These are phyloP conservation scores for Meandrusa payeni DNA, from an alignment of 2,888 invertebrate species.

Conservation along the genomic window DNA sequence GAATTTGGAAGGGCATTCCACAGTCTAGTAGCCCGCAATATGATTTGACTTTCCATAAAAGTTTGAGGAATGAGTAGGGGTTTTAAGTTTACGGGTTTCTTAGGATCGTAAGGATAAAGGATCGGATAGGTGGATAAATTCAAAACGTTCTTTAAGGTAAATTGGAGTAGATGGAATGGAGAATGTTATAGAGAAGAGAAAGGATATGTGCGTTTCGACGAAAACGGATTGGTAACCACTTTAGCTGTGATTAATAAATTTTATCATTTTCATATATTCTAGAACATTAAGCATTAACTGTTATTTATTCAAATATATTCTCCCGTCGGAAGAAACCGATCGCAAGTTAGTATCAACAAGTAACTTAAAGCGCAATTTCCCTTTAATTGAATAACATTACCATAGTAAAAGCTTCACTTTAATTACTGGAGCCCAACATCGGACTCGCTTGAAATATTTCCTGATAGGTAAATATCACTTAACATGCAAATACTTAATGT, in stretches of 20 bases:
- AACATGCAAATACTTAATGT: conserved; percentile 46
- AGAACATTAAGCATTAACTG: conserved; percentile 15
- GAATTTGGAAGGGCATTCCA: no score
- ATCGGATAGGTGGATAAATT: no score
- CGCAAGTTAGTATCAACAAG: conserved; percentile 53
- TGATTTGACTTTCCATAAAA: no score
- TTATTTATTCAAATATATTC: conserved; percentile 47
- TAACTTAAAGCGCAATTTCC: conserved; percentile 55
- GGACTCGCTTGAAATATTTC: conserved; percentile 42
- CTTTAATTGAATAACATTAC: conserved; percentile 72
- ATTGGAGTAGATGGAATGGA: no score
- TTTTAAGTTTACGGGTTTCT: no score
- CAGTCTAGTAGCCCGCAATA: no score
- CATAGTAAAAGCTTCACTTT: conserved; percentile 63
- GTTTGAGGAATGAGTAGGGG: no score
- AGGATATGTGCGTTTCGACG: no score
- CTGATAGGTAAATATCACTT: conserved; percentile 42
- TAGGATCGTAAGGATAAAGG: no score
- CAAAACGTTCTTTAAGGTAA: no score
- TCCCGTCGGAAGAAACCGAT: conserved; percentile 48
- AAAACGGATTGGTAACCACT: no score
- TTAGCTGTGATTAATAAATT: not conserved
- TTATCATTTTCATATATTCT: not conserved
- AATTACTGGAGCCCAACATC: conserved; percentile 57
- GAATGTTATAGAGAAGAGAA: no score